Conservation (phyloP, 2,888 invertebrate genomes). For the Heliconius charithonia region DNA sequence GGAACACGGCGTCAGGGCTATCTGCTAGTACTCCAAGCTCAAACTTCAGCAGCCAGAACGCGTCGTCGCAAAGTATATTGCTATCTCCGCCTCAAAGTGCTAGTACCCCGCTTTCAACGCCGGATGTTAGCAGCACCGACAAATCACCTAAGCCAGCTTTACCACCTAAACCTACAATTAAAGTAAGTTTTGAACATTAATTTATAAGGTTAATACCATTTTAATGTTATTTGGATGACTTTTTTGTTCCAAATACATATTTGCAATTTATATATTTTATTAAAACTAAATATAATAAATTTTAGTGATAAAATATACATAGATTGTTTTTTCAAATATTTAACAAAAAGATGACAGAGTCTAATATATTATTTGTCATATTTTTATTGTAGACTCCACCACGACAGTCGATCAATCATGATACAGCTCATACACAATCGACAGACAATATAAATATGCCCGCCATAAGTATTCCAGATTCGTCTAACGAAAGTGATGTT, state of each 20-base stretch:
- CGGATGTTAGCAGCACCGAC: constrained; percentile 80
- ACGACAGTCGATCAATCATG: constrained; percentile 78
- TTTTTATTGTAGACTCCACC: constrained; percentile 76
- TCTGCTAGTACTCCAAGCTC: constrained; percentile 78
- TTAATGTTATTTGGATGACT: neutral
- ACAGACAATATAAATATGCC: constrained; percentile 64
- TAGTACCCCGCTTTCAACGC: constrained; percentile 84
- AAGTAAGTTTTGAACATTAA: constrained; percentile 61
- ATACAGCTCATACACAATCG: constrained; percentile 64
- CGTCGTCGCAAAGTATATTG: constrained; percentile 74
- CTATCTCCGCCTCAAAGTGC: constrained; percentile 85
- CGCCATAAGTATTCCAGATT: constrained; percentile 69
- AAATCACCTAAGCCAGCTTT: constrained; percentile 89
- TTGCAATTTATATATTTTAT: neutral
- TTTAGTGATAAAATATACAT: neutral
- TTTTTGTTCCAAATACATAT: neutral
- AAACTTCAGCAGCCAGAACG: constrained; percentile 70
- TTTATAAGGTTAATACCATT: neutral
- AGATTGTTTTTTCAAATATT: too few species aligned
- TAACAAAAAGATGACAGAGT: too few species aligned
- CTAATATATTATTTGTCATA: neutral
- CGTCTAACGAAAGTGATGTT: constrained; percentile 66
- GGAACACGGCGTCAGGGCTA: constrained; percentile 79
- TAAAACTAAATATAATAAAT: neutral
- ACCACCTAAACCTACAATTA: constrained; percentile 92